Evolutionary conservation across 2,113 vertebrate genomes (phyloP).

Genomic region (Bubo blakistoni): DNA sequence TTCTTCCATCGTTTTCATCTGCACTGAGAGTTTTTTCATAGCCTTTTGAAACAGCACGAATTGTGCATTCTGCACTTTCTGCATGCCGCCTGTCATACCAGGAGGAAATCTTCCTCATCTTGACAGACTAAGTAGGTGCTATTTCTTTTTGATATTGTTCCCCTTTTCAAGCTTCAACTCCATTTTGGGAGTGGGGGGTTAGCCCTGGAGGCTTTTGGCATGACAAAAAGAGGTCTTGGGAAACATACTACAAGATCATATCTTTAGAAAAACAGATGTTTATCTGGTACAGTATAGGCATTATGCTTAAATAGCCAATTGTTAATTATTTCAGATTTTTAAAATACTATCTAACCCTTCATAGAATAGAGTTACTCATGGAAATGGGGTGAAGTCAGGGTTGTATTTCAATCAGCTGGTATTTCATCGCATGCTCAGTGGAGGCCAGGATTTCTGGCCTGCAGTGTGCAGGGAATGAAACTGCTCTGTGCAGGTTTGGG

Average conservation of each 20-base stretch:
- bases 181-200: not conserved
- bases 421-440: rapidly evolving
- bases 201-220: not conserved
- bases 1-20: not conserved
- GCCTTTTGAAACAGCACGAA: not conserved
- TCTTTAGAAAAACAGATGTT: not conserved
- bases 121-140: not conserved
- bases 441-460: not conserved
- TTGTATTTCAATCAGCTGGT: not conserved
- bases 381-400: not conserved
- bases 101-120: not conserved
- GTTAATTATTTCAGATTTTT: not conserved
- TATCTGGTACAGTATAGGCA: not conserved
- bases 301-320: not conserved
- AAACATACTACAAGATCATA: not conserved
- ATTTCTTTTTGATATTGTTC: not conserved
- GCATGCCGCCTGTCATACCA: not conserved
- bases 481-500: not conserved
- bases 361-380: not conserved
- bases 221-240: not conserved
- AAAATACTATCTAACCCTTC: not conserved
- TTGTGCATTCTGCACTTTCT: not conserved
- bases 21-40: not conserved
- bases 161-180: not conserved
- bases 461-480: not conserved